Percentiles rank a stretch among this genome's conserved stretches.
Evolutionary conservation across 2,113 vertebrate genomes (phyloP).

Genomic region (Syrmaticus mikado): DNA sequence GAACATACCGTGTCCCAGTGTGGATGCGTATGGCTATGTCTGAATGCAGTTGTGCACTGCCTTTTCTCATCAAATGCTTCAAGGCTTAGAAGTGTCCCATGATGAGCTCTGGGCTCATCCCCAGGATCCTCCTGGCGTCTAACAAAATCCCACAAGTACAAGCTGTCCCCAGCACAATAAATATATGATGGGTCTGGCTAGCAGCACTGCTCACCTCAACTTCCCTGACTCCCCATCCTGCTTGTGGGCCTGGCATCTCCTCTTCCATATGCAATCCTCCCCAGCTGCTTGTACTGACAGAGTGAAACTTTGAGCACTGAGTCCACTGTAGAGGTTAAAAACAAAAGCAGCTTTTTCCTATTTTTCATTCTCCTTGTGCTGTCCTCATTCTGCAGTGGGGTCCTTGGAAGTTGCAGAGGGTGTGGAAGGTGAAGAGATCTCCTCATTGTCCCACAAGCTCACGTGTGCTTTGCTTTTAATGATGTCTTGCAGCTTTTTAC

Average conservation of each 20-base stretch:
- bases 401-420: not conserved
- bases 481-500: constrained; percentile 18
- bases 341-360: not conserved
- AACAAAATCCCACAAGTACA: not conserved
- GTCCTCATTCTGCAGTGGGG: not conserved
- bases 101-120: not conserved
- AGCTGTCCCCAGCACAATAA: not conserved
- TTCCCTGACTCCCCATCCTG: not conserved
- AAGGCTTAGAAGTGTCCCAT: not conserved
- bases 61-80: not conserved
- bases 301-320: not conserved
- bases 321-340: not conserved
- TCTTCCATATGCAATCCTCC: not conserved
- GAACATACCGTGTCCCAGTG: not conserved
- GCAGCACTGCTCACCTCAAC: not conserved
- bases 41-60: not conserved
- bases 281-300: not conserved
- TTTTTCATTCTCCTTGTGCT: not conserved
- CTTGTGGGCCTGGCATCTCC: not conserved
- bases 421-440: constrained; percentile 8
- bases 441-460: not conserved
- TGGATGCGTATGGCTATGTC: accelerated
- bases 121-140: not conserved
- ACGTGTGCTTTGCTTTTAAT: not conserved
- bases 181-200: accelerated